Evolutionary conservation across 2,888 invertebrate genomes (phyloP).

Genomic region (Meghimatium bilineatum): DNA sequence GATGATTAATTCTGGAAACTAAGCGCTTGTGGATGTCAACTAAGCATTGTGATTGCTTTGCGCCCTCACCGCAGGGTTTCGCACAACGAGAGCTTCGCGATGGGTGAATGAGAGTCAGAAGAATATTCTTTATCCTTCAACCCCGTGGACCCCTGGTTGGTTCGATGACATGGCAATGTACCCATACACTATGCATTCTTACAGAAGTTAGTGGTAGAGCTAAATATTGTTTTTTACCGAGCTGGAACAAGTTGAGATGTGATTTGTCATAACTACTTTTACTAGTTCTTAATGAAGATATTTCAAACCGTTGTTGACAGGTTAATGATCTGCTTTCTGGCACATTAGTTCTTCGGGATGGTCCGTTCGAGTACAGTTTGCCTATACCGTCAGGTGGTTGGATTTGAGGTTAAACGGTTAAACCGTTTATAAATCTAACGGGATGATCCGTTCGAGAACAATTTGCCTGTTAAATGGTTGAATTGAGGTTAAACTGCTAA

Average conservation of each 20-base stretch:
- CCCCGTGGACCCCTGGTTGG: conserved; percentile 16
- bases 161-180: conserved; percentile 27
- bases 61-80: conserved; percentile 37
- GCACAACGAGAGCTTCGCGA: conserved; percentile 29
- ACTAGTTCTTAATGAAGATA: not conserved
- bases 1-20: conserved; percentile 48
- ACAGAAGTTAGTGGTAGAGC: conserved; percentile 22
- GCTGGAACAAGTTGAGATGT: not conserved
- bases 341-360: no score
- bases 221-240: conserved; percentile 33
- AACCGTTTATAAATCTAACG: no score
- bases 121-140: conserved; percentile 26
- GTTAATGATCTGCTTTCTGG: conserved; percentile 1
- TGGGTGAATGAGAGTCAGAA: conserved; percentile 43
- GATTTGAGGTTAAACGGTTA: no score
- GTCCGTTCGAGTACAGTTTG: no score
- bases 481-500: no score
- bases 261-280: conserved; percentile 31
- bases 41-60: conserved; percentile 23
- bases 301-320: conserved; percentile 14
- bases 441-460: no score
- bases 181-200: not conserved
- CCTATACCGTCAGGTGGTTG: no score
- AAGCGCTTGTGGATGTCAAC: conserved; percentile 39
- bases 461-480: no score